Evolutionary conservation across 2,888 invertebrate species (phyloP), one percentile per base, ranked within the genome.

Genomic region (Rutpela maculata): DNA sequence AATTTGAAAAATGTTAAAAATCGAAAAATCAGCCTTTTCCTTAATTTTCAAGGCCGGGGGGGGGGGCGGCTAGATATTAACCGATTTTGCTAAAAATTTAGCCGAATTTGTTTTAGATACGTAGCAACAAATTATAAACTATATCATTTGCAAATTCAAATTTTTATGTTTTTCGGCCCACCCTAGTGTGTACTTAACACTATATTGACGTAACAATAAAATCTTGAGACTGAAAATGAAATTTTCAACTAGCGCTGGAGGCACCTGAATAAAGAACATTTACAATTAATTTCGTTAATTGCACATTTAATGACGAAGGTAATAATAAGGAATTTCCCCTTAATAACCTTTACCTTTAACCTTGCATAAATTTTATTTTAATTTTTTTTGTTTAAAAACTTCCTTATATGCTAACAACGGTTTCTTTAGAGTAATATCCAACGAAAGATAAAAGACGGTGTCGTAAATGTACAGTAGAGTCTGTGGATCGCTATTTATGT

Each of bases 381-480:
- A n/a, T 4, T 50, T 50, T 50, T 50, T n/a, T 50, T 50, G 3
- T 7, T 7, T n/a, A 15, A 50, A 50, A 50, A 50, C 50, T 50
- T 50, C 50, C 50, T 50, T 50, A 50, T 50, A 50, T 50, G 50
- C n/a, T 50, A 50, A 50, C n/a, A 50, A 50, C 50, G n/a, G 50
- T 50, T 50, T 50, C 50, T 50, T 7, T 50, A 15, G n/a, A 2
- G n/a, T n/a, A 50, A n/a, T 50, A 50, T 50, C 1, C n/a, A 50
- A n/a, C 50, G n/a, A 50, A n/a, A 50, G 50, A 50, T 50, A 15
- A 50, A 50, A 50, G 50, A n/a, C 50, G 50, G 50, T 15, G n/a
- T 50, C 50, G 50, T 50, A 50, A 50, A 50, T 50, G n/a, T 50
- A n/a, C 50, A 50, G n/a, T 50, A n/a, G 11, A 43, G 43, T 43